Conservation (phyloP, 2,797 vertebrate species). For the Lepilemur septentrionalis region DNA sequence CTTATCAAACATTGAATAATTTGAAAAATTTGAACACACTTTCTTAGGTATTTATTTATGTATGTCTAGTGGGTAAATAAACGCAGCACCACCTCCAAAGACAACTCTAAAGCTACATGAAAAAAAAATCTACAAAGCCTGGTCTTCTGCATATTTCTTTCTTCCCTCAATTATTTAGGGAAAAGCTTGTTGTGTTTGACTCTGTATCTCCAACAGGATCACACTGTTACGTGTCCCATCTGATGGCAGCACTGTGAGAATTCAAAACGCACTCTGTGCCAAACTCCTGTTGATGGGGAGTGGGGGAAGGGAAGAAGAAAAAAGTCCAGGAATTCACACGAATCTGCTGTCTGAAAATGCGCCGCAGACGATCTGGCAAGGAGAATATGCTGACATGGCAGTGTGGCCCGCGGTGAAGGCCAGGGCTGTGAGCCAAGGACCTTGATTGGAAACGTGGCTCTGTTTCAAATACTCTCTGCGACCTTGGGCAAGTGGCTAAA, state of each 20-base stretch:
- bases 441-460: background rate
- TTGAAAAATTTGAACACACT: constrained; percentile 6
- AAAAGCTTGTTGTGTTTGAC: background rate
- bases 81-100: background rate
- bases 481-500: background rate
- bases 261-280: constrained; percentile 3
- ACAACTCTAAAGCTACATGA: background rate
- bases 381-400: background rate
- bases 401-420: background rate
- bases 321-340: background rate
- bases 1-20: background rate
- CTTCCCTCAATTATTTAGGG: background rate
- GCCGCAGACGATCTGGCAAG: background rate
- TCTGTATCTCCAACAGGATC: background rate
- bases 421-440: background rate
- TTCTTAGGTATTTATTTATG: constrained; percentile 11
- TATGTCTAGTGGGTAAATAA: background rate
- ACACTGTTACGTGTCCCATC: background rate
- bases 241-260: background rate
- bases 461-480: background rate
- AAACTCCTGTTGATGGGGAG: background rate
- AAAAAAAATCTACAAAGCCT: constrained; percentile 3
- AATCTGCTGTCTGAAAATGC: background rate
- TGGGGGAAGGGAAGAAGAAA: background rate
- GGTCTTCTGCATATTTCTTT: constrained; percentile 22